A percentile compares a stretch with the other conserved stretches of the same genome.
phyloP scores from a whole-genome alignment of 2,797 vertebrate genomes.

The Gambelia wislizenii region DNA sequence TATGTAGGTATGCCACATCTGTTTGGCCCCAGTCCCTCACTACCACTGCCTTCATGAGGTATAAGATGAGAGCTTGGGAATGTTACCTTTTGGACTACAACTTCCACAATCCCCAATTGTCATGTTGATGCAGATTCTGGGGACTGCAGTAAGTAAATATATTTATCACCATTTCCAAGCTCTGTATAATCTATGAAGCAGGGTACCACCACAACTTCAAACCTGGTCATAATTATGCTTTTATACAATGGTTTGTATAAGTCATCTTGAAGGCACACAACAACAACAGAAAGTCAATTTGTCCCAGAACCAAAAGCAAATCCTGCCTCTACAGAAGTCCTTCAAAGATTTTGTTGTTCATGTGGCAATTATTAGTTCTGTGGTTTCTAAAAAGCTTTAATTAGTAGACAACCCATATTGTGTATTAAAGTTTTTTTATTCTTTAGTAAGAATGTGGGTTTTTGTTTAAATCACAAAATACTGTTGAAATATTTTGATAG shows the following conservation, averaged over 20 bases:
- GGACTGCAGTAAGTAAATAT: background rate
- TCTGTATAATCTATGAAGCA: background rate
- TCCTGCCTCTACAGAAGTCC: constrained; percentile 34
- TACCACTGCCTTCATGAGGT: background rate
- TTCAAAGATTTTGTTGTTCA: constrained; percentile 3
- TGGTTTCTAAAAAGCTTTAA: constrained; percentile 58
- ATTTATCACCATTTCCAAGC: background rate
- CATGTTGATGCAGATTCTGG: too few relatives aligned
- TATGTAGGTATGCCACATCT: background rate
- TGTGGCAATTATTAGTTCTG: background rate
- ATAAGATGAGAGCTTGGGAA: background rate
- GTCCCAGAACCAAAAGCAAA: constrained; percentile 23
- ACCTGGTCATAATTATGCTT: background rate
- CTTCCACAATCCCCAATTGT: too few relatives aligned
- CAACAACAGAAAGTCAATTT: background rate
- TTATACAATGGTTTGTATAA: background rate
- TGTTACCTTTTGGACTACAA: too few relatives aligned
- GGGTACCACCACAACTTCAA: background rate
- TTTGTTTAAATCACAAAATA: constrained; percentile 82
- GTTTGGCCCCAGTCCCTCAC: background rate
- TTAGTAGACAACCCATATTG: constrained; percentile 76
- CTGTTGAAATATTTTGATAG: constrained; percentile 81
- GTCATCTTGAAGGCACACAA: too few relatives aligned
- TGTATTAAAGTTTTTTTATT: constrained; percentile 82
- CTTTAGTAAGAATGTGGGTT: constrained; percentile 76